Evolutionary conservation across 92 coral and sea anemone genomes (phyloP).

Genomic region (Phenganax stokvisi): DNA sequence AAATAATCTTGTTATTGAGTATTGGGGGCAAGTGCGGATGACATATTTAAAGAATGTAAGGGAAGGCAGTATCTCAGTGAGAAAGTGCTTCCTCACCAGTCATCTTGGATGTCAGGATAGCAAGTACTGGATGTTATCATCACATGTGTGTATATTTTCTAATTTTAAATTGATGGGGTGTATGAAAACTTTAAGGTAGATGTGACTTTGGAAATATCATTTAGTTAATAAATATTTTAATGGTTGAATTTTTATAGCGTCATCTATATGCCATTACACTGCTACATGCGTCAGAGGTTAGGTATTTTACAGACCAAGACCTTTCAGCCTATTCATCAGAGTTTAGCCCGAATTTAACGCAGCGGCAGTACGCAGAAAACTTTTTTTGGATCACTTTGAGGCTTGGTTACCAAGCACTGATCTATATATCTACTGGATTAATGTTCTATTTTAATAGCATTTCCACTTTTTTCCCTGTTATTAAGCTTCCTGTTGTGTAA

Average conservation of each 20-base stretch:
- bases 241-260: too few relatives aligned
- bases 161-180: too few relatives aligned
- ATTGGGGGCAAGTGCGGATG: background rate
- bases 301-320: background rate
- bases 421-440: background rate
- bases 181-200: too few relatives aligned
- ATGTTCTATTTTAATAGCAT: background rate
- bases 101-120: background rate
- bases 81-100: background rate
- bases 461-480: background rate
- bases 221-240: too few relatives aligned
- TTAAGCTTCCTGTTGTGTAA: background rate
- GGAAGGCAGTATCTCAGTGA: background rate
- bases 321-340: background rate
- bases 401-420: background rate
- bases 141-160: background rate
- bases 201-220: too few relatives aligned
- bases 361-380: background rate
- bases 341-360: background rate
- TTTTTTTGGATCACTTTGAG: background rate
- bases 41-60: background rate
- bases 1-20: background rate
- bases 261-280: background rate
- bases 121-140: constrained; percentile 6
- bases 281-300: background rate